phyloP scores from a whole-genome alignment of 2,113 vertebrate species.

The Python bivittatus region DNA sequence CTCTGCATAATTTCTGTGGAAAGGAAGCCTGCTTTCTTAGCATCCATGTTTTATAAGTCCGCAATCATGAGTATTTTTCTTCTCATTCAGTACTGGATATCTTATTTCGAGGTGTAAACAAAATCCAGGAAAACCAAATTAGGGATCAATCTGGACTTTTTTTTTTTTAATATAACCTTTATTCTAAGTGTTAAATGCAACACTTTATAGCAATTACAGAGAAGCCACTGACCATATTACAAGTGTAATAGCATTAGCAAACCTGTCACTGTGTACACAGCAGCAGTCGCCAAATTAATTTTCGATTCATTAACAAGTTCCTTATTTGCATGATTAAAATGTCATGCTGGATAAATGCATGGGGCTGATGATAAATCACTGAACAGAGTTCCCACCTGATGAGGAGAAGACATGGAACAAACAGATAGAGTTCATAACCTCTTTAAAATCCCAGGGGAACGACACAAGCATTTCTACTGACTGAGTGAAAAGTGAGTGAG shows the following conservation, averaged over 20 bases:
- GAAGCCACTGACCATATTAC: constrained; percentile 46
- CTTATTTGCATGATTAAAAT: constrained; percentile 44
- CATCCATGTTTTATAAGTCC: background rate
- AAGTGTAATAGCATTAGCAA: constrained; percentile 57
- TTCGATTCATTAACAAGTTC: constrained; percentile 30
- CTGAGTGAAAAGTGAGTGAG: background rate
- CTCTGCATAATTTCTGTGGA: background rate
- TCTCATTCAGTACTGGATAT: background rate
- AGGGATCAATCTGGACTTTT: background rate
- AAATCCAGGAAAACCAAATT: constrained; percentile 20
- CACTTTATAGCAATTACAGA: constrained; percentile 35
- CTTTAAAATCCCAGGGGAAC: background rate
- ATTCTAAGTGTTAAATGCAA: constrained; percentile 12
- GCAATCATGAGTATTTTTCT: background rate
- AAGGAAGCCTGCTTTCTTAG: background rate
- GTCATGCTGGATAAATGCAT: constrained; percentile 38
- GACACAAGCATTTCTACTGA: background rate
- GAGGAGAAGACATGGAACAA: constrained; percentile 30
- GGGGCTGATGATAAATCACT: constrained; percentile 34
- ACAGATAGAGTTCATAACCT: constrained; percentile 39
- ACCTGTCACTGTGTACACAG: constrained; percentile 28
- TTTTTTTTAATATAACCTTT: constrained; percentile 55
- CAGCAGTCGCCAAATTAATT: constrained; percentile 35
- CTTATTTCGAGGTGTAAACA: constrained; percentile 27
- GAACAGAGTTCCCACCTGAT: constrained; percentile 30